phyloP scores from a whole-genome alignment of 2,888 invertebrate species.

The Meiosimyza platycephala region DNA sequence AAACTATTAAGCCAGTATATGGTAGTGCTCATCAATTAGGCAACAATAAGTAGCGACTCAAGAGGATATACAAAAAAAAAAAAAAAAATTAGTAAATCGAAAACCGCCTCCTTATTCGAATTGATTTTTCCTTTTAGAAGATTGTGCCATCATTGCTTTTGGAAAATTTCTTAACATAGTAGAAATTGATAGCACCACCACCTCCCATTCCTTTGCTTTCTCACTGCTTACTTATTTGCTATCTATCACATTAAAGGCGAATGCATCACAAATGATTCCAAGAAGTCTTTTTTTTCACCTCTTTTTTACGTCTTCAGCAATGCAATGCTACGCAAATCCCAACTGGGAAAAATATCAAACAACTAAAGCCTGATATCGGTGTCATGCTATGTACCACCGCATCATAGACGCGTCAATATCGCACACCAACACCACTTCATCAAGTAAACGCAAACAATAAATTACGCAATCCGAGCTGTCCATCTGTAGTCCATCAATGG shows the following conservation, averaged over 20 bases:
- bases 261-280: background rate
- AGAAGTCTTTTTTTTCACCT: constrained; percentile 2
- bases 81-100: no score
- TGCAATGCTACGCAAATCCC: constrained; percentile 19
- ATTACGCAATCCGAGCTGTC: constrained; percentile 64
- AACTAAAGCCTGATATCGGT: no score
- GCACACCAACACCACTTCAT: constrained; percentile 51
- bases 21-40: no score
- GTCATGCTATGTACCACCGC: constrained; percentile 12
- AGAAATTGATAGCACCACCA: no score
- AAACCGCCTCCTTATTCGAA: no score
- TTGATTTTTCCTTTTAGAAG: no score
- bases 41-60: no score
- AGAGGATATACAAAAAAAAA: no score
- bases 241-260: background rate
- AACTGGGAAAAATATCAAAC: constrained; percentile 15
- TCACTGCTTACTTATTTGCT: background rate
- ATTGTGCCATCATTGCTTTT: no score
- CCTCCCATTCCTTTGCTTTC: no score
- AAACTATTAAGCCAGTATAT: no score
- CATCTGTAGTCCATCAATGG: constrained; percentile 43
- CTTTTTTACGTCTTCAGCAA: background rate
- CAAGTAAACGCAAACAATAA: constrained; percentile 60
- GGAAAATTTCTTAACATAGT: no score
- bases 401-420: constrained; percentile 46